Percentiles rank a stretch among this genome's conserved stretches.
Evolutionary conservation across 2,888 invertebrate genomes (phyloP).

Genomic region (Choristoneura rosaceana): DNA sequence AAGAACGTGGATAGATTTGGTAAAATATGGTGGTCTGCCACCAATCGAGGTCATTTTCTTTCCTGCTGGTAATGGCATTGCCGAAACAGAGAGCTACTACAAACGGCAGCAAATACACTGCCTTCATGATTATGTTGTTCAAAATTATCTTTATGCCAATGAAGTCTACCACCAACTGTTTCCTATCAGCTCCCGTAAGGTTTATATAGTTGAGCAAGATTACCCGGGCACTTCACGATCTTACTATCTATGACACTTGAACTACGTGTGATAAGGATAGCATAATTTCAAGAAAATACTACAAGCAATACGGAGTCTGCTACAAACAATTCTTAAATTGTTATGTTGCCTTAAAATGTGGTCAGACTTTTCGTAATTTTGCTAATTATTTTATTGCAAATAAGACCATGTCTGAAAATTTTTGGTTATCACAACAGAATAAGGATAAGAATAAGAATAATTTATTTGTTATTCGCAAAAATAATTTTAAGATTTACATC

Average conservation of each 20-base stretch:
- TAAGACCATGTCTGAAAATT: neutral
- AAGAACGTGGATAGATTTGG: slow-evolving; percentile 92
- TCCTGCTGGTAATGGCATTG: slow-evolving; percentile 47
- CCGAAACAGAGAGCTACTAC: slow-evolving; percentile 56
- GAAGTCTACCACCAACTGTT: slow-evolving; percentile 14
- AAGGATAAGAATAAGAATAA: too few species aligned
- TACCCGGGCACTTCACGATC: slow-evolving; percentile 13
- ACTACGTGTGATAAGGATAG: slow-evolving; percentile 25
- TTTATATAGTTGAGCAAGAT: slow-evolving; percentile 33
- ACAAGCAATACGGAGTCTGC: neutral
- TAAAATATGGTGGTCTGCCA: slow-evolving; percentile 91
- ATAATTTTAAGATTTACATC: neutral
- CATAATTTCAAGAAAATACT: neutral
- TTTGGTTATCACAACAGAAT: neutral
- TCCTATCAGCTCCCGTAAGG: slow-evolving; percentile 6
- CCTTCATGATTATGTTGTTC: slow-evolving; percentile 54
- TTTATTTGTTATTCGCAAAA: too few species aligned
- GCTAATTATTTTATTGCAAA: neutral
- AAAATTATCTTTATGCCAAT: neutral
- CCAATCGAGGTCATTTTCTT: slow-evolving; percentile 84
- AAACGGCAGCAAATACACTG: slow-evolving; percentile 56
- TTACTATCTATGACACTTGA: slow-evolving; percentile 35
- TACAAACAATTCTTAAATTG: neutral
- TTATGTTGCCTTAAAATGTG: neutral
- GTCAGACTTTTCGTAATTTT: neutral